Evolutionary conservation across 2,113 vertebrate genomes (phyloP).

Genomic region (Psilopsiagon aurifrons): DNA sequence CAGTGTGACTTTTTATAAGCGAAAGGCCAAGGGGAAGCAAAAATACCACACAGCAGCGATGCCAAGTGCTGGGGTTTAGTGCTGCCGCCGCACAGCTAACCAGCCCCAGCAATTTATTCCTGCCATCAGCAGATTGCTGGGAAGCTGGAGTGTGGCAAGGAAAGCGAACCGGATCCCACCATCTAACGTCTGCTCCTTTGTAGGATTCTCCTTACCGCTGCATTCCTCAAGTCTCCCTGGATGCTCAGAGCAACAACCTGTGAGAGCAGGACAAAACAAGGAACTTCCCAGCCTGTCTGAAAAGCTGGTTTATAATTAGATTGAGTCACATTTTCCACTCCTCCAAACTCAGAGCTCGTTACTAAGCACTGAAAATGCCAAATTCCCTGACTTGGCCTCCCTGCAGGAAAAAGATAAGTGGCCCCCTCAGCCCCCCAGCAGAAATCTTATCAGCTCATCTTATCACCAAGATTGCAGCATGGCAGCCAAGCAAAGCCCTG

Average conservation of each 20-base stretch:
- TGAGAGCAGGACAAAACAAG: constrained; percentile 37
- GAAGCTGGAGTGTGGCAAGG: background rate
- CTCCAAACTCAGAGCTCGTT: constrained; percentile 48
- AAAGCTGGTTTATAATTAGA: constrained; percentile 60
- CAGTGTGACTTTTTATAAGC: background rate
- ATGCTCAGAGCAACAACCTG: background rate
- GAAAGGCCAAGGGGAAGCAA: constrained; percentile 53
- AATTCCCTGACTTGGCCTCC: background rate
- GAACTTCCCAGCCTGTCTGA: constrained; percentile 32
- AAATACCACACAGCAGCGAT: constrained; percentile 28
- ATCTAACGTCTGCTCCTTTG: background rate
- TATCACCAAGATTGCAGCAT: background rate
- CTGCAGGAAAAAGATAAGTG: constrained; percentile 51
- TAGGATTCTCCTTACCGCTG: background rate
- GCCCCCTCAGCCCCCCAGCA: background rate
- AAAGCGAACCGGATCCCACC: background rate
- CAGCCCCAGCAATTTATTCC: constrained; percentile 24
- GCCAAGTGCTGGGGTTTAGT: constrained; percentile 48
- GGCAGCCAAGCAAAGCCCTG: background rate
- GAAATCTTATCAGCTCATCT: constrained; percentile 47
- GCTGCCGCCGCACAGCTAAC: background rate
- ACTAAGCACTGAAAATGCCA: constrained; percentile 32
- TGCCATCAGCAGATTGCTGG: constrained; percentile 54
- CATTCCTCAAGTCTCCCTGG: background rate
- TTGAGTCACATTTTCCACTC: constrained; percentile 61